These are phyloP conservation scores for Myrmecobius fasciatus DNA, from an alignment of 2,113 vertebrate genomes.

Conservation along the genomic window DNA sequence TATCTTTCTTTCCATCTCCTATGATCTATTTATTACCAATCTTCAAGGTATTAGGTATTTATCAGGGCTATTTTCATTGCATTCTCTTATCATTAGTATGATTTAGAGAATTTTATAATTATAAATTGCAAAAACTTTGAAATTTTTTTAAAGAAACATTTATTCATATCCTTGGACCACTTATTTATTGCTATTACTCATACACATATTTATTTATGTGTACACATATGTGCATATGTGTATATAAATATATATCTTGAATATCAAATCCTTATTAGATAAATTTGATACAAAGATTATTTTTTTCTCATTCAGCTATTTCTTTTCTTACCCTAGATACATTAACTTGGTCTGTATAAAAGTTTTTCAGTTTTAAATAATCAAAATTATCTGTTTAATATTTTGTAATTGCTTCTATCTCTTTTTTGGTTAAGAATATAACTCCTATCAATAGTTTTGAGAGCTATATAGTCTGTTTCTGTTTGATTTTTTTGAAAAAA, in stretches of 20 bases:
- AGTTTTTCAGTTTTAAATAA: not conserved
- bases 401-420: not conserved
- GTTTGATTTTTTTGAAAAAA: not conserved
- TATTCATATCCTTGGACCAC: not conserved
- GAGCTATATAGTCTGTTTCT: not conserved
- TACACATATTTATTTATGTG: not conserved
- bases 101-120: not conserved
- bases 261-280: not conserved
- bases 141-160: not conserved
- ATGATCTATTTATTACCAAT: not conserved
- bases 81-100: not conserved
- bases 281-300: not conserved
- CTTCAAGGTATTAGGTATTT: not conserved
- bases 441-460: not conserved
- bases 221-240: too few relatives aligned
- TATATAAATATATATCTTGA: not conserved
- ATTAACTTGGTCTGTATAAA: not conserved
- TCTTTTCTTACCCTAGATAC: not conserved
- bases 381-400: not conserved
- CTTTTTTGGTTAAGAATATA: not conserved
- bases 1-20: too few relatives aligned
- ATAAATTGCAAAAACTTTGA: not conserved
- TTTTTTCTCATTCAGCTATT: not conserved
- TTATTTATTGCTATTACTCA: not conserved
- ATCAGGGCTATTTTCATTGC: not conserved